These are phyloP conservation scores for Macrostomum lignano DNA, from an alignment of 1,140 invertebrate genomes.

Conservation along the genomic window DNA sequence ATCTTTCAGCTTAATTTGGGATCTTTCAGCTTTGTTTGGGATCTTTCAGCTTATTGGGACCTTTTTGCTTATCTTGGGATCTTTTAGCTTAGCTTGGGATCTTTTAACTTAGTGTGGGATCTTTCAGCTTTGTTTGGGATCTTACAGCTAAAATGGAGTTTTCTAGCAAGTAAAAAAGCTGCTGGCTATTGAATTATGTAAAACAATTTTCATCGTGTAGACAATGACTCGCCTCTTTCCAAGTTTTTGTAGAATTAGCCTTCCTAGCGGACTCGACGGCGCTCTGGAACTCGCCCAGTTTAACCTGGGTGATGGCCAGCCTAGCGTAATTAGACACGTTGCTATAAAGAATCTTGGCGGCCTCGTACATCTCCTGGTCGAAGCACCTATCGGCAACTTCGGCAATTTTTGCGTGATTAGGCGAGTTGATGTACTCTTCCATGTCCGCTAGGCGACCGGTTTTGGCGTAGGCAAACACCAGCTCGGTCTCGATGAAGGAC, in stretches of 20 bases:
- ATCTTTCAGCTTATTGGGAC: too few species aligned
- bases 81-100: too few species aligned
- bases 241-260: constrained; percentile 86
- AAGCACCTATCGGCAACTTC: constrained; percentile 94
- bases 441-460: constrained; percentile 81
- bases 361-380: constrained; percentile 87
- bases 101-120: too few species aligned
- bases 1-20: too few species aligned
- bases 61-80: too few species aligned
- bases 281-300: constrained; percentile 89
- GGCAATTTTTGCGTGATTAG: constrained; percentile 94
- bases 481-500: constrained; percentile 87
- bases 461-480: constrained; percentile 91
- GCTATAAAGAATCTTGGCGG: constrained; percentile 87
- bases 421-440: constrained; percentile 89
- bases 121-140: too few species aligned
- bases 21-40: too few species aligned
- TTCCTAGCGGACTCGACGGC: constrained; percentile 92
- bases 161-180: too few species aligned
- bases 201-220: too few species aligned
- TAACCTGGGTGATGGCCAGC: constrained; percentile 79
- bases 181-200: too few species aligned
- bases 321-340: constrained; percentile 95
- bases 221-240: too few species aligned
- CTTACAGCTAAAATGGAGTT: too few species aligned